These are phyloP conservation scores for Bombylius discolor DNA, from an alignment of 2,888 invertebrate genomes.

Conservation along the genomic window DNA sequence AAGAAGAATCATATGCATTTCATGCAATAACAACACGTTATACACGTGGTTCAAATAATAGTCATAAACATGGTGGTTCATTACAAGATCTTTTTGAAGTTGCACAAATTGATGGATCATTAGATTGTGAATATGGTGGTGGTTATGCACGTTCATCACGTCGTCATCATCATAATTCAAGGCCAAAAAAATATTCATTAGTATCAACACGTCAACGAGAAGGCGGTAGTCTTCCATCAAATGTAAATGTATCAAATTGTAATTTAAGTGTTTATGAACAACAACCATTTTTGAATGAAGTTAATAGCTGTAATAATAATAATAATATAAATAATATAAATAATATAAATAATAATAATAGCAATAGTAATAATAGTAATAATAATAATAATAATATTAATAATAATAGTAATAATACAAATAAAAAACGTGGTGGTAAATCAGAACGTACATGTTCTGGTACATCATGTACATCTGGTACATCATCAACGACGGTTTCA, in stretches of 20 bases:
- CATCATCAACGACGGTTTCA: constrained; percentile 7
- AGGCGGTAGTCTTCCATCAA: constrained; percentile 49
- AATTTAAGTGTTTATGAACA: constrained; percentile 19
- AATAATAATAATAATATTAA: not conserved
- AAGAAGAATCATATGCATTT: constrained; percentile 23
- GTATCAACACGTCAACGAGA: constrained; percentile 44
- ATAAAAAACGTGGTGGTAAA: constrained; percentile 2
- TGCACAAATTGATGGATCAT: constrained; percentile 26
- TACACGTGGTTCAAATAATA: constrained; percentile 33
- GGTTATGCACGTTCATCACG: constrained; percentile 21
- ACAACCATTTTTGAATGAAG: constrained; percentile 19
- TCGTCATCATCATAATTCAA: constrained; percentile 31
- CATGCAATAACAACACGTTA: constrained; percentile 33
- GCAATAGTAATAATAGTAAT: not conserved
- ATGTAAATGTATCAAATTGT: constrained; percentile 39
- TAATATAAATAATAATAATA: not conserved
- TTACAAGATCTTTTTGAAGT: constrained; percentile 48
- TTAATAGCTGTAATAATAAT: constrained; percentile 4
- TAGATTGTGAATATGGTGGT: constrained; percentile 29
- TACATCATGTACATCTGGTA: constrained; percentile 3
- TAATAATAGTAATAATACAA: not conserved
- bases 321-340: not conserved
- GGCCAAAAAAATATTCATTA: constrained; percentile 30
- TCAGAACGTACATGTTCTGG: constrained; percentile 10
- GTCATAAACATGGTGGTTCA: constrained; percentile 44